A percentile compares a stretch with the other conserved stretches of the same genome.
Evolutionary conservation across 2,797 vertebrate genomes (phyloP).

Genomic region (Onychomys torridus): DNA sequence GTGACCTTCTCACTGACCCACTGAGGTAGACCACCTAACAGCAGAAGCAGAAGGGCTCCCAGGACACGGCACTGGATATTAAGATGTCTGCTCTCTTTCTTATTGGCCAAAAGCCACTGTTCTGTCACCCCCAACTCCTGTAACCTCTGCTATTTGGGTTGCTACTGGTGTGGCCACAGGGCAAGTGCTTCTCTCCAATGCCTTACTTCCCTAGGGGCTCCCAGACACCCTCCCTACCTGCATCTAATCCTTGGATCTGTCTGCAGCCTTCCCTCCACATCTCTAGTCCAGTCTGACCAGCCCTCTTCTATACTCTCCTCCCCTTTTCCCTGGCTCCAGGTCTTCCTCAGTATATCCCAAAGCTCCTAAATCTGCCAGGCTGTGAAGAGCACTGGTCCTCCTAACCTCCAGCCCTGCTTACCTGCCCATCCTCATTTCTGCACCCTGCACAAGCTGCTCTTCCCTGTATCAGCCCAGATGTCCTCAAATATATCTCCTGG

Average conservation of each 20-base stretch:
- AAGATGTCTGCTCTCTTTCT: background rate
- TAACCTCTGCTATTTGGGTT: background rate
- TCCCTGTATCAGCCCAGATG: background rate
- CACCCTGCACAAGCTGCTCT: background rate
- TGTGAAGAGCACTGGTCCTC: background rate
- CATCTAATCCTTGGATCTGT: background rate
- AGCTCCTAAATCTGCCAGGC: background rate
- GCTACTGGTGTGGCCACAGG: too few species aligned
- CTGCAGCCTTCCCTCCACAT: background rate
- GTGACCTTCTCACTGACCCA: background rate
- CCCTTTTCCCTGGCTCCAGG: background rate
- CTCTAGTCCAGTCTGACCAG: too few species aligned
- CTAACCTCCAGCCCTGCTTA: accelerated
- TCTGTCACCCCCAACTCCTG: background rate
- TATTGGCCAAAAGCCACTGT: background rate
- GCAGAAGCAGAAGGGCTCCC: background rate
- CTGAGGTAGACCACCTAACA: background rate
- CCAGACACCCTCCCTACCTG: background rate
- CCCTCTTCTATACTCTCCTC: background rate
- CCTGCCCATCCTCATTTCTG: accelerated
- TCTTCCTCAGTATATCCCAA: background rate
- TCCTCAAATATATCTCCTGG: background rate
- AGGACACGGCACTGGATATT: background rate
- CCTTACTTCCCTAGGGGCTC: background rate
- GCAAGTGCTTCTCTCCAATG: too few species aligned